Evolutionary conservation across 2,888 invertebrate species (phyloP).

Genomic region (Limnephilus lunatus): DNA sequence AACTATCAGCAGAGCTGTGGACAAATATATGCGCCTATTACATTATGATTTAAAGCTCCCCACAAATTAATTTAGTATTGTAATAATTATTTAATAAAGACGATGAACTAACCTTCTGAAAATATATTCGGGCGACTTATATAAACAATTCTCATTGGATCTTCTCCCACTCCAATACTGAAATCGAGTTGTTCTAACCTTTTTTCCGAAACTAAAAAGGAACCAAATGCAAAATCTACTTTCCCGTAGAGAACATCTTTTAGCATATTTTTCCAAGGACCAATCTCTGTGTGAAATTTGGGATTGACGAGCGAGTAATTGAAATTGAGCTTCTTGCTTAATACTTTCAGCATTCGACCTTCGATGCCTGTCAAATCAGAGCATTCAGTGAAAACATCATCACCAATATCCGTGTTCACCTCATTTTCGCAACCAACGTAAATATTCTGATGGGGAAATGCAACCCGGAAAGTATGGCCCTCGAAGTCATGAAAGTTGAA

Average conservation of each 20-base stretch:
- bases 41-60: neutral
- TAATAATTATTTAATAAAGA: neutral
- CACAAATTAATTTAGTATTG: neutral
- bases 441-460: neutral
- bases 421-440: conserved; percentile 33
- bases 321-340: conserved; percentile 58
- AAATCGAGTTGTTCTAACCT: conserved; percentile 51
- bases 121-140: conserved; percentile 46
- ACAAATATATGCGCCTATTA: neutral
- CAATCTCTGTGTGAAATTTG: conserved; percentile 20
- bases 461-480: conserved; percentile 50
- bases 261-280: conserved; percentile 58
- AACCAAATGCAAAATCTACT: conserved; percentile 61
- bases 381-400: conserved; percentile 16
- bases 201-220: conserved; percentile 56
- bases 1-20: conserved; percentile 45
- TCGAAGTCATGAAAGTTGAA: conserved; percentile 50
- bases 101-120: conserved; percentile 42
- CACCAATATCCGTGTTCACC: neutral
- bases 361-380: conserved; percentile 43
- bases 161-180: conserved; percentile 51
- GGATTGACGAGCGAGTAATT: conserved; percentile 45
- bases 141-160: conserved; percentile 60
- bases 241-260: conserved; percentile 44
- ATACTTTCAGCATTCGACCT: conserved; percentile 48